Evolutionary conservation across 2,113 vertebrate species (phyloP).

Genomic region (Ictalurus furcatus): DNA sequence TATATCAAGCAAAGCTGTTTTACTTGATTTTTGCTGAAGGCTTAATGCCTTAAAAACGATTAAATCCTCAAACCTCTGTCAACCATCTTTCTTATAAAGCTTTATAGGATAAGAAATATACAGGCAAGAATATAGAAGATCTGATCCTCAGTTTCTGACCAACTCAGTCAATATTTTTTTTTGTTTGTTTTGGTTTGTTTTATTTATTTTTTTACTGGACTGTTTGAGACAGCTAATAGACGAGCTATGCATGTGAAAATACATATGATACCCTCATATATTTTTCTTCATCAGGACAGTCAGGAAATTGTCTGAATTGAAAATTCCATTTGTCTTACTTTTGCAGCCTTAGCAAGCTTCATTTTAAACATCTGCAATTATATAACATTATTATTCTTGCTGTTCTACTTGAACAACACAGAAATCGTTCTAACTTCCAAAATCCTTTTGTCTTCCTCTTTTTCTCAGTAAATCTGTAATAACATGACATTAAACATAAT

Average conservation of each 20-base stretch:
- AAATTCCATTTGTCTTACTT: conserved; percentile 6
- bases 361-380: background rate
- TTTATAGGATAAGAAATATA: background rate
- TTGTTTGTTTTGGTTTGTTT: background rate
- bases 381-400: background rate
- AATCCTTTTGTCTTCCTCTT: background rate
- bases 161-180: background rate
- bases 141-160: background rate
- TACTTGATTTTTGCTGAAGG: background rate
- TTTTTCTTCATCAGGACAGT: background rate
- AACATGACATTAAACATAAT: background rate
- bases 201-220: background rate
- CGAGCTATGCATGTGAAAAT: background rate
- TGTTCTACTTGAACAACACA: background rate
- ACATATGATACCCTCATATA: background rate
- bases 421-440: background rate
- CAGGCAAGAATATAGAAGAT: background rate
- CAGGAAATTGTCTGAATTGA: background rate
- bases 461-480: background rate
- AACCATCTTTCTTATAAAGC: background rate
- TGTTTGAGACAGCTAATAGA: background rate
- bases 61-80: background rate
- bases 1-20: background rate
- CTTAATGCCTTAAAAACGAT: background rate
- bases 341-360: background rate